Evolutionary conservation across 2,113 vertebrate species (phyloP).

Genomic region (Perca schrenkii): DNA sequence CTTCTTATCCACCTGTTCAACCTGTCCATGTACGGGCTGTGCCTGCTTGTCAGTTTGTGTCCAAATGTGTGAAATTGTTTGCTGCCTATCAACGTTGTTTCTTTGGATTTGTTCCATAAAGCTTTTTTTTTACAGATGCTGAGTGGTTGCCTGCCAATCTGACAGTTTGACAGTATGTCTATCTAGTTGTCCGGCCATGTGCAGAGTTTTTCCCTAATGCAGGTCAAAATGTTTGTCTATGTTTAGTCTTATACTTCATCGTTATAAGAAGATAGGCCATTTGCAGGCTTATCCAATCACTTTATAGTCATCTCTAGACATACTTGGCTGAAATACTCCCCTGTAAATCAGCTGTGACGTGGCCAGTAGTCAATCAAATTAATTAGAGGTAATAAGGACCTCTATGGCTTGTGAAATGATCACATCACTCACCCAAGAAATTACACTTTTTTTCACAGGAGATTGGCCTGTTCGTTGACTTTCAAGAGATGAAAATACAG

Average conservation of each 20-base stretch:
- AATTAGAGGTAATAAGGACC: constrained; percentile 31
- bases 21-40: not conserved
- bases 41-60: constrained; percentile 15
- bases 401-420: constrained; percentile 42
- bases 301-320: not conserved
- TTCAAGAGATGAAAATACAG: constrained; percentile 31
- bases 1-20: not conserved
- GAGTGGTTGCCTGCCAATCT: not conserved
- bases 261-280: not conserved
- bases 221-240: not conserved
- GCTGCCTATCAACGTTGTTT: not conserved
- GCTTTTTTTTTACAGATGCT: constrained; percentile 1
- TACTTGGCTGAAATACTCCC: not conserved
- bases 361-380: constrained; percentile 22
- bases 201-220: not conserved
- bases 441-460: not conserved
- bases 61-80: constrained; percentile 9
- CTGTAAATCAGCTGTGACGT: constrained; percentile 16
- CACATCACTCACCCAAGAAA: constrained; percentile 28
- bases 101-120: not conserved
- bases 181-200: too few relatives aligned
- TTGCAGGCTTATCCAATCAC: not conserved
- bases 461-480: constrained; percentile 33
- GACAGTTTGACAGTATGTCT: constrained; percentile 9
- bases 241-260: not conserved